Evolutionary conservation across 2,113 vertebrate genomes (phyloP).

Genomic region (Damaliscus lunatus): DNA sequence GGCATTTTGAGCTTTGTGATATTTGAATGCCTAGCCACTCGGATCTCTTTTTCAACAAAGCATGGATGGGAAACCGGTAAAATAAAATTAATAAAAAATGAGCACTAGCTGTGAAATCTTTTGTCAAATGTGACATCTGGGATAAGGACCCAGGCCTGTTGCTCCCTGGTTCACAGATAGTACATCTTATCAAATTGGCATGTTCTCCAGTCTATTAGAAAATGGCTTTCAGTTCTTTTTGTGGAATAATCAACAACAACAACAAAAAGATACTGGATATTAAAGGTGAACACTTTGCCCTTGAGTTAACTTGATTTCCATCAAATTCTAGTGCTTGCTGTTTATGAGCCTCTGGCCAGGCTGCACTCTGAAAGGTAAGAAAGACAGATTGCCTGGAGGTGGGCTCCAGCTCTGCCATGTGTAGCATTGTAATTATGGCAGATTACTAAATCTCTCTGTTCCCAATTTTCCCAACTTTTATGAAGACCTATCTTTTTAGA

Average conservation of each 20-base stretch:
- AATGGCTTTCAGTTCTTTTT: neutral
- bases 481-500: neutral
- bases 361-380: neutral
- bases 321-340: neutral
- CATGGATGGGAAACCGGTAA: neutral
- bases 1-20: neutral
- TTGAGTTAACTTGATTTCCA: constrained; percentile 16
- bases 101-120: neutral
- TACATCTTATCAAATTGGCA: neutral
- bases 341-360: neutral
- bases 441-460: neutral
- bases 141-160: neutral
- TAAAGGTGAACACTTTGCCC: neutral
- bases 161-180: neutral
- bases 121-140: neutral
- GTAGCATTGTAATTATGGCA: neutral
- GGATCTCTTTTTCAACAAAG: neutral
- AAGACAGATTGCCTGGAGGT: neutral
- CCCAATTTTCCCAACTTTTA: neutral
- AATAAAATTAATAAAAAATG: neutral
- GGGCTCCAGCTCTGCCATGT: neutral
- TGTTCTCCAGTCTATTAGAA: neutral
- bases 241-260: constrained; percentile 6
- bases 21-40: neutral
- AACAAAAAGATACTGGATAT: neutral